A percentile compares a stretch with the other conserved stretches of the same genome.
Conservation (phyloP, 2,888 invertebrate species). For the Sceliomorpha sp. region DNA sequence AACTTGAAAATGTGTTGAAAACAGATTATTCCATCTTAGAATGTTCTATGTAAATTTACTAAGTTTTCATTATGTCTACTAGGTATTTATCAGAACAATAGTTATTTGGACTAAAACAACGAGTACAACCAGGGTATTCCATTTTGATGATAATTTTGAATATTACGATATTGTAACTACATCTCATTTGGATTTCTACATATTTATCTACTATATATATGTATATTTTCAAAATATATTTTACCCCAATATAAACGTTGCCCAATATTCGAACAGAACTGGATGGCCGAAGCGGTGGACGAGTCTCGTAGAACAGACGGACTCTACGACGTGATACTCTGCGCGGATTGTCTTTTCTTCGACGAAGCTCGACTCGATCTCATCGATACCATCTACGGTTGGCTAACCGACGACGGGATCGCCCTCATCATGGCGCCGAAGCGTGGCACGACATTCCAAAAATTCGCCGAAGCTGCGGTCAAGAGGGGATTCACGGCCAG, state of each 20-base stretch:
- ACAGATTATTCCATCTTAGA: too few species aligned
- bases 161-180: too few species aligned
- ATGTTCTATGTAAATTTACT: too few species aligned
- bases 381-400: slow-evolving; percentile 85
- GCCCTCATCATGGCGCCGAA: slow-evolving; percentile 89
- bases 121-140: too few species aligned
- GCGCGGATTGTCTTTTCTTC: slow-evolving; percentile 91
- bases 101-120: too few species aligned
- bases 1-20: too few species aligned
- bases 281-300: slow-evolving; percentile 74
- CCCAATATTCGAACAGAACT: slow-evolving; percentile 54
- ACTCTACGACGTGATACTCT: slow-evolving; percentile 86
- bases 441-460: slow-evolving; percentile 86
- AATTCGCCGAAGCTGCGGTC: slow-evolving; percentile 85
- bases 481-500: slow-evolving; percentile 83
- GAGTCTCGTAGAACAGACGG: slow-evolving; percentile 71
- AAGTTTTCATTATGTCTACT: too few species aligned
- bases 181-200: too few species aligned
- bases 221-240: too few species aligned
- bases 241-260: slow-evolving; percentile 18
- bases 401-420: slow-evolving; percentile 83
- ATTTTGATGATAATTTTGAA: too few species aligned
- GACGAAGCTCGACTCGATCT: slow-evolving; percentile 86
- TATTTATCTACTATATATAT: too few species aligned
- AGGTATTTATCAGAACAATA: too few species aligned